Conservation (phyloP, 1,140 invertebrate genomes). For the Drosophila triauraria region DNA sequence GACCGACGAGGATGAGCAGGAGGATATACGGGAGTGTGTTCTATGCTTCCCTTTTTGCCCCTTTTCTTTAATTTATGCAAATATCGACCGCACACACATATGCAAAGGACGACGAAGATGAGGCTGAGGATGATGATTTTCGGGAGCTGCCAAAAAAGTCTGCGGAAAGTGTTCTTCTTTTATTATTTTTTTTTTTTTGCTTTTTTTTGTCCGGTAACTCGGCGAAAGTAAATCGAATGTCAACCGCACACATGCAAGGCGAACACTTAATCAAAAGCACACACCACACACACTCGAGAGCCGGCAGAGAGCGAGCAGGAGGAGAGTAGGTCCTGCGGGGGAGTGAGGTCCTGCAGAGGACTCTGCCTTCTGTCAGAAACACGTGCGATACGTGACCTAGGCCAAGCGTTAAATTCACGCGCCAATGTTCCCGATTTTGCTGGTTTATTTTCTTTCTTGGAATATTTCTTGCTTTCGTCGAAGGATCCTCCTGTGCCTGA, state of each 20-base stretch:
- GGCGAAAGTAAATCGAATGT: conserved; percentile 78
- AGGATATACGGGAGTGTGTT: conserved; percentile 13
- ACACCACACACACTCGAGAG: conserved; percentile 34
- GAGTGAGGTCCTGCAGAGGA: conserved; percentile 10
- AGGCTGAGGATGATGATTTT: conserved; percentile 6
- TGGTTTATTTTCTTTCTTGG: background rate
- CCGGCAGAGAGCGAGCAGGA: background rate
- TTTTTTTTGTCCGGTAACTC: conserved; percentile 32
- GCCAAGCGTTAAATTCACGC: conserved; percentile 75
- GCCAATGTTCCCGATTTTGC: conserved; percentile 39
- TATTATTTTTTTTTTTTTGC: background rate
- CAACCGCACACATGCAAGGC: conserved; percentile 56
- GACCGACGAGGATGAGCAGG: conserved; percentile 30
- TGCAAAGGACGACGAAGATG: conserved; percentile 15
- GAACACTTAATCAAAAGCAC: conserved; percentile 58
- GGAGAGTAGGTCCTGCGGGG: conserved; percentile 22
- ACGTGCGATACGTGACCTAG: conserved; percentile 73
- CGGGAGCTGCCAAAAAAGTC: conserved; percentile 65
- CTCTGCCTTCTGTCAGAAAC: conserved; percentile 48
- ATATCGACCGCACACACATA: conserved; percentile 68
- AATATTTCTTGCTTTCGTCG: conserved; percentile 7
- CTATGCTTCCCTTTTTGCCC: conserved; percentile 32
- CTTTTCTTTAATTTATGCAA: conserved; percentile 74
- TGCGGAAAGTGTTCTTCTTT: conserved; percentile 49
- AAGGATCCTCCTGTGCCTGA: conserved; percentile 16